A percentile compares a stretch with the other conserved stretches of the same genome.
These are phyloP conservation scores for Centroberyx gerrardi DNA, from an alignment of 2,797 vertebrate species.

Conservation along the genomic window DNA sequence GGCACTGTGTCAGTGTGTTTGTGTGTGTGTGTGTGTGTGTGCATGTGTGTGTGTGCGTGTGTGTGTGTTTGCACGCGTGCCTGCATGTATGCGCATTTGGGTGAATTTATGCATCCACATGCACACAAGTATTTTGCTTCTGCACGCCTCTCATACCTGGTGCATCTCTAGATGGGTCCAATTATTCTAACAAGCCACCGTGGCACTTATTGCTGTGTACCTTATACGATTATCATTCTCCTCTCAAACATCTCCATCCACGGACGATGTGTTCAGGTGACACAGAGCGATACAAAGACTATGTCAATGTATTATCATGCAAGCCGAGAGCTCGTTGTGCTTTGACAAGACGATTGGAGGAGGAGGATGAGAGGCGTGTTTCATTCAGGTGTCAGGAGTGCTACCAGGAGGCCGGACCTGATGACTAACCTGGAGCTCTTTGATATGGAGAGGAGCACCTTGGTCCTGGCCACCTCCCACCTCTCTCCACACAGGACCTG, in stretches of 20 bases:
- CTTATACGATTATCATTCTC: constrained; percentile 23
- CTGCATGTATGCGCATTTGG: not conserved
- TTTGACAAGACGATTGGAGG: constrained; percentile 48
- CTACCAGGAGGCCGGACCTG: constrained; percentile 55
- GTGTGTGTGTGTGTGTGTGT: constrained; percentile 1
- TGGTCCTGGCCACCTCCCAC: constrained; percentile 37
- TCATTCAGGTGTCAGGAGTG: constrained; percentile 43
- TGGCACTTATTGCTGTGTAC: constrained; percentile 23
- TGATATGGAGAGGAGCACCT: constrained; percentile 62
- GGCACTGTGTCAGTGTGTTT: constrained; percentile 3
- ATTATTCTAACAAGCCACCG: constrained; percentile 34
- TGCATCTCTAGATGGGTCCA: not conserved
- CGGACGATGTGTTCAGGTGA: constrained; percentile 15
- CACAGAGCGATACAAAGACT: constrained; percentile 4
- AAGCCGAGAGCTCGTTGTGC: constrained; percentile 8
- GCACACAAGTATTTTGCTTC: constrained; percentile 18
- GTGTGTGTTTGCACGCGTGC: constrained; percentile 34
- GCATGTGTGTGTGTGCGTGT: constrained; percentile 18
- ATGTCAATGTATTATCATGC: constrained; percentile 26
- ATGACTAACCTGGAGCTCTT: constrained; percentile 57
- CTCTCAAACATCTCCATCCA: constrained; percentile 2
- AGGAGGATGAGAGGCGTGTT: constrained; percentile 50
- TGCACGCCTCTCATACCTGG: not conserved
- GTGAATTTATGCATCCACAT: constrained; percentile 50
- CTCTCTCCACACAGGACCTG: constrained; percentile 29